Evolutionary conservation across 2,797 vertebrate species (phyloP).

Genomic region (Cyclopterus lumpus): DNA sequence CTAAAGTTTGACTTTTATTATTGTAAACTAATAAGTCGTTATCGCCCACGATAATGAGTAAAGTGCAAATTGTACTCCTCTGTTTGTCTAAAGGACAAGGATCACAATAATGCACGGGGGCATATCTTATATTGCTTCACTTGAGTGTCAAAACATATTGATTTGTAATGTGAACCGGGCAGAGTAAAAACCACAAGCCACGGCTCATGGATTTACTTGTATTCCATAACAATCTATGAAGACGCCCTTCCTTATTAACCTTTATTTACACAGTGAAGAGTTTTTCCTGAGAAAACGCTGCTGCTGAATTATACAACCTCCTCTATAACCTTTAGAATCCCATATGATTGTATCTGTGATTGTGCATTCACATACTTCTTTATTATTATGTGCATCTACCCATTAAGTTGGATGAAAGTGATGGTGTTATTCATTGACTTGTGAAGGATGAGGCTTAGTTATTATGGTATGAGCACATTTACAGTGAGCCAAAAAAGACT

Average conservation of each 20-base stretch:
- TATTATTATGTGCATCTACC: neutral
- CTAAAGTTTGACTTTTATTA: conserved; percentile 10
- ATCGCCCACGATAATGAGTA: conserved; percentile 21
- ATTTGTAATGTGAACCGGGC: conserved; percentile 63
- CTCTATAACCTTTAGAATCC: conserved; percentile 30
- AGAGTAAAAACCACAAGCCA: conserved; percentile 60
- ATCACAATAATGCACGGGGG: conserved; percentile 43
- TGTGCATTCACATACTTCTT: neutral
- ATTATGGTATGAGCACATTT: neutral
- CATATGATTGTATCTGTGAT: conserved; percentile 27
- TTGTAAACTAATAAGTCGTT: conserved; percentile 9
- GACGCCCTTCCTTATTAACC: conserved; percentile 49
- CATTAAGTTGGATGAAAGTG: neutral
- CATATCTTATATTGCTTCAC: conserved; percentile 57
- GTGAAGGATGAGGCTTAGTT: conserved; percentile 33
- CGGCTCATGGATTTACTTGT: conserved; percentile 57
- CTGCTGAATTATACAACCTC: conserved; percentile 17
- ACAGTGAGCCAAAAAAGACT: conserved; percentile 26
- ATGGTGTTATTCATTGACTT: conserved; percentile 22
- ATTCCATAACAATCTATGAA: conserved; percentile 53
- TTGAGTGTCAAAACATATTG: conserved; percentile 71
- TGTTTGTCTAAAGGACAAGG: conserved; percentile 21
- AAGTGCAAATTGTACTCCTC: conserved; percentile 13
- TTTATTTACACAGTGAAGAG: conserved; percentile 48
- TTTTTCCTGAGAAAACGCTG: conserved; percentile 1